These are phyloP conservation scores for Oxyruncus cristatus DNA, from an alignment of 2,113 vertebrate genomes.

Conservation along the genomic window DNA sequence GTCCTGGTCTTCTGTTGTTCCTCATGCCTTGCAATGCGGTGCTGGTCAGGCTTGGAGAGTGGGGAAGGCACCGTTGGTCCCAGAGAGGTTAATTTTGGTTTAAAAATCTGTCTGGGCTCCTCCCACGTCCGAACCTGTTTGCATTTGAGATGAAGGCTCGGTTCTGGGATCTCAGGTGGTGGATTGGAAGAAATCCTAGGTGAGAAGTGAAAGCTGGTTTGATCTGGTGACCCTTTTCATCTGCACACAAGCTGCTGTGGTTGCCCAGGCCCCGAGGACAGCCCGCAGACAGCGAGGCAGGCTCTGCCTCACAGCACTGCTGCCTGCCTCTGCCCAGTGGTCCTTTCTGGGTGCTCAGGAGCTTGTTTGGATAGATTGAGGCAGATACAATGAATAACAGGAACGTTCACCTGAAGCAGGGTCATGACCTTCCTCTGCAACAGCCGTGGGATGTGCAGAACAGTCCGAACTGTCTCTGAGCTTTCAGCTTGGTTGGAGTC, in stretches of 20 bases:
- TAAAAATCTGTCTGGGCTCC: accelerated
- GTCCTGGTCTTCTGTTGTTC: not conserved
- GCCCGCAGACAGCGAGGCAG: not conserved
- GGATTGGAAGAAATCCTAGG: not conserved
- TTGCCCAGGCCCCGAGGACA: not conserved
- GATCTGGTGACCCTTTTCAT: not conserved
- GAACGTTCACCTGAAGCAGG: not conserved
- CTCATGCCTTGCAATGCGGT: accelerated
- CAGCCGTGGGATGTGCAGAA: not conserved
- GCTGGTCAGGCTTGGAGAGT: accelerated
- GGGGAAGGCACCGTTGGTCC: not conserved
- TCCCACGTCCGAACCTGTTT: not conserved
- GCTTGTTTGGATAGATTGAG: not conserved
- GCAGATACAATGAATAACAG: not conserved
- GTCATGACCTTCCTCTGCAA: not conserved
- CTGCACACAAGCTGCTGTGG: not conserved
- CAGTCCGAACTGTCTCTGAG: not conserved
- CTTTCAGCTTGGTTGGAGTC: not conserved
- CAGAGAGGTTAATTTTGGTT: not conserved
- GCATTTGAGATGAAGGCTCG: not conserved
- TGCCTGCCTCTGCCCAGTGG: not conserved
- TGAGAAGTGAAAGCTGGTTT: not conserved
- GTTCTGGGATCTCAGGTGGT: not conserved
- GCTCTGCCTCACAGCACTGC: not conserved
- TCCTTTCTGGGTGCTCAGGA: not conserved